Base-by-base conservation (phyloP, 2,797 vertebrate genomes). In the Brotogeris chrysoptera region DNA sequence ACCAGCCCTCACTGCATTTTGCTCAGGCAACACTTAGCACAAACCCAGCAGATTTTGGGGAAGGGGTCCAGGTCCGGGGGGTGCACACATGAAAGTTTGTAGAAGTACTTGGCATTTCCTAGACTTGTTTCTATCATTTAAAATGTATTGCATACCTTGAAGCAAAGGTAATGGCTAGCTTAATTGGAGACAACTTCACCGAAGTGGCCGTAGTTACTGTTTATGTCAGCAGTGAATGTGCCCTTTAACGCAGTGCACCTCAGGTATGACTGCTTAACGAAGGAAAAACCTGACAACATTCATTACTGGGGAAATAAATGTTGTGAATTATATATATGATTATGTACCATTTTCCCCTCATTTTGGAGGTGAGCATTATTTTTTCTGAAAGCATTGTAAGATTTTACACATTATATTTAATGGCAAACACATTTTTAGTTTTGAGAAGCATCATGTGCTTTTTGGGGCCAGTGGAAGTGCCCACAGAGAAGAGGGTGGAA, bases 371-470 rank as follows among this genome's bases (percentile, higher is more conserved):
- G 59, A 80, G 23, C 2, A 0, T 86, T 93, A 59, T 85, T 94
- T 73, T 73, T 88, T 95, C 70, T 96, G 87, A 95, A 94, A 91
- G 64, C 74, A 86, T 88, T 88, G 64, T 91, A 80, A 71, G 90
- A 81, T 93, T 91, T 94, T 92, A 50, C 66, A 74, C 71, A 46
- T 95, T 84, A 66, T 52, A 70, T 73, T 93, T 96, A 96, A 93
- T 93, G 41, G 71, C 85, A 96, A 96, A 88, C 91, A 91, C 87
- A 84, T 96, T 96, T 97, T 90, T 39, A 53, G 66, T 49, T 90
- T 69, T 47, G 77, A 66, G 82, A 90, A 91, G 63, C 38, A 47
- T 52, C 4, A 4, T 5, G 0, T 84, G 52, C 9, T 36, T 85
- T 80, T 46, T 70, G 47, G 34, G 66, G 57, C 65, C 57, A 52